Percentiles rank a stretch among this genome's conserved stretches.
These are phyloP conservation scores for cattle (Bos taurus) DNA, from an alignment of 2,113 vertebrate species.

Conservation along the genomic window DNA sequence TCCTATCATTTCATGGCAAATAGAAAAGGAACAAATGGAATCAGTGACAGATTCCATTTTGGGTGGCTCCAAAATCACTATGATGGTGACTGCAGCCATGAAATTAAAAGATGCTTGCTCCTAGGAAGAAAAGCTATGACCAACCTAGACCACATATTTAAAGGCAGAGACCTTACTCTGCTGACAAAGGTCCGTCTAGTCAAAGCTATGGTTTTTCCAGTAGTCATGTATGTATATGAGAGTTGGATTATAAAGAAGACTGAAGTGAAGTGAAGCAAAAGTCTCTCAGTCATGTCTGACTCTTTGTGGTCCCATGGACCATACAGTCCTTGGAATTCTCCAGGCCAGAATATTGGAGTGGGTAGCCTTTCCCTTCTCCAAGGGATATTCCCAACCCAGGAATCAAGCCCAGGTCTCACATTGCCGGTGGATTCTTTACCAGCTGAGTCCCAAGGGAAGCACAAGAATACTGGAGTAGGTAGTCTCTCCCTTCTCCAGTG, in stretches of 20 bases:
- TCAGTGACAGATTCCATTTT: neutral
- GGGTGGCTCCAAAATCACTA: neutral
- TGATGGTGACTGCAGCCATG: neutral
- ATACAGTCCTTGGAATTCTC: neutral
- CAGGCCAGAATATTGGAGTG: neutral
- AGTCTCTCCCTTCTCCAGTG: neutral
- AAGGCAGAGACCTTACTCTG: neutral
- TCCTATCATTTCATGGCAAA: neutral
- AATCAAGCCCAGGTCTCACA: neutral
- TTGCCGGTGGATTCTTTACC: neutral
- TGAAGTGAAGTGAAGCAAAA: neutral
- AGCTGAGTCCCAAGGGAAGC: neutral
- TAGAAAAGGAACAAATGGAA: neutral
- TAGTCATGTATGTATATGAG: neutral
- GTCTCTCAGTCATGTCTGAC: accelerated
- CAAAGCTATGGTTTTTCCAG: neutral
- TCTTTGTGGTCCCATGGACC: neutral
- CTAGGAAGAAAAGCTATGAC: neutral
- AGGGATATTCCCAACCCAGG: neutral
- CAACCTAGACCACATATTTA: neutral
- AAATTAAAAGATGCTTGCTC: neutral
- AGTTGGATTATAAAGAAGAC: neutral
- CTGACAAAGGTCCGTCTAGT: neutral
- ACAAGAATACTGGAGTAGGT: neutral
- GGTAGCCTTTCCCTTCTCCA: neutral